These are phyloP conservation scores for Dipodomys spectabilis DNA, from an alignment of 2,113 vertebrate genomes.

Conservation along the genomic window DNA sequence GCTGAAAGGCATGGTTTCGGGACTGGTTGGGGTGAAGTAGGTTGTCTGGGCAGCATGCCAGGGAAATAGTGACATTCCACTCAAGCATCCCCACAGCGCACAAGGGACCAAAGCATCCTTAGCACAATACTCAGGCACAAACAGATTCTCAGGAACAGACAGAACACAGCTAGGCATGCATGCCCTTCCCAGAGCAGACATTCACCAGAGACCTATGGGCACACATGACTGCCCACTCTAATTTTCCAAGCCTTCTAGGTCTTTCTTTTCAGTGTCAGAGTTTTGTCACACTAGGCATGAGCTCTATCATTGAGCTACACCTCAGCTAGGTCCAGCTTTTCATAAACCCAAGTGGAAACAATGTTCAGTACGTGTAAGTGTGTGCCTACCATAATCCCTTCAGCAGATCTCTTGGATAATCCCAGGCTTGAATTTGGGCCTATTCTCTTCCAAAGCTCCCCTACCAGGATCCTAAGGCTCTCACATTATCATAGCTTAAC, in stretches of 20 bases:
- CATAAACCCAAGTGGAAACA: not conserved
- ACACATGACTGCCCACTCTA: not conserved
- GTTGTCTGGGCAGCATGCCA: not conserved
- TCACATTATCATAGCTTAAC: not conserved
- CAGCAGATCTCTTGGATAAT: not conserved
- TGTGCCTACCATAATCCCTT: not conserved
- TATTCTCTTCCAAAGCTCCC: constrained; percentile 11
- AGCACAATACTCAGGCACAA: not conserved
- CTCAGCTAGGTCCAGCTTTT: not conserved
- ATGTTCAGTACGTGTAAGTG: not conserved
- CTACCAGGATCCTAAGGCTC: no score
- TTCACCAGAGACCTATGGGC: not conserved
- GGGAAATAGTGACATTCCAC: not conserved
- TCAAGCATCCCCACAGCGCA: not conserved
- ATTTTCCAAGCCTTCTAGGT: not conserved
- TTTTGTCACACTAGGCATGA: no score
- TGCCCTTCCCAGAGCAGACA: not conserved
- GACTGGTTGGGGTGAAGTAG: not conserved
- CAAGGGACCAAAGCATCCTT: not conserved
- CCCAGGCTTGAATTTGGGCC: not conserved
- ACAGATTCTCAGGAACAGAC: not conserved
- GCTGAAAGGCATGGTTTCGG: not conserved
- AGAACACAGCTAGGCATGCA: not conserved
- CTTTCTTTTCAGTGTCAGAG: not conserved
- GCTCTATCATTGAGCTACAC: no score